phyloP scores from a whole-genome alignment of 2,797 vertebrate species.

The Pseudochirops corinnae region DNA sequence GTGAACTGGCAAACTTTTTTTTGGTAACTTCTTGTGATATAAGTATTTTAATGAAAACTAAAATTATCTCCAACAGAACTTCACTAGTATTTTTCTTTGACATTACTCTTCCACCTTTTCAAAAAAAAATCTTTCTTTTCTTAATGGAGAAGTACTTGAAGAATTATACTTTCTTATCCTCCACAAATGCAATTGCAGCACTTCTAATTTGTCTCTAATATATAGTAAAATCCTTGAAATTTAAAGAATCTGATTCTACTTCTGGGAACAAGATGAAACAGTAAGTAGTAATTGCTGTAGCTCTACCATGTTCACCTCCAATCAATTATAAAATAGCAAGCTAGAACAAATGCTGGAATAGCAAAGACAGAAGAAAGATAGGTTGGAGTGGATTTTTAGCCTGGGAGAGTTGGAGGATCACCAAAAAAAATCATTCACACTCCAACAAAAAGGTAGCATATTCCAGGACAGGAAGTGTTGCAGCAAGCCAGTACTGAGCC shows the following conservation, averaged over 20 bases:
- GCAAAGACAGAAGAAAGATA: too few relatives aligned
- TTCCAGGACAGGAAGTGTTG: too few relatives aligned
- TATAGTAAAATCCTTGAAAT: not conserved
- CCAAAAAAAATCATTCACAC: too few relatives aligned
- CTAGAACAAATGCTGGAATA: too few relatives aligned
- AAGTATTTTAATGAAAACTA: not conserved
- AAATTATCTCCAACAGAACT: not conserved
- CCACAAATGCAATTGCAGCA: slow-evolving; percentile 11
- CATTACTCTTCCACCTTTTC: slow-evolving; percentile 3
- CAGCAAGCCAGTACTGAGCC: too few relatives aligned
- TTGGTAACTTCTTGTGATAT: not conserved
- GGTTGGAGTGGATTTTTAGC: too few relatives aligned
- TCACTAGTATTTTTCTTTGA: slow-evolving; percentile 4
- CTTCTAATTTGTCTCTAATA: not conserved
- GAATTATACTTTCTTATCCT: not conserved
- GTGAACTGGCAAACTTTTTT: not conserved
- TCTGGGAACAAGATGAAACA: too few relatives aligned
- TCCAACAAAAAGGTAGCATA: too few relatives aligned
- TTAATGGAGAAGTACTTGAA: slow-evolving; percentile 12
- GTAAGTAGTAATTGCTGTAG: too few relatives aligned
- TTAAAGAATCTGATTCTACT: not conserved
- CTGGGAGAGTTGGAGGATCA: too few relatives aligned
- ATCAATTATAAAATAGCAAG: too few relatives aligned
- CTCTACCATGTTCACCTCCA: too few relatives aligned
- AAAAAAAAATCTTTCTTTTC: not conserved